A percentile compares a stretch with the other conserved stretches of the same genome.
These are phyloP conservation scores for Dolichoris vasculosae DNA, from an alignment of 1,140 invertebrate genomes.

Conservation along the genomic window DNA sequence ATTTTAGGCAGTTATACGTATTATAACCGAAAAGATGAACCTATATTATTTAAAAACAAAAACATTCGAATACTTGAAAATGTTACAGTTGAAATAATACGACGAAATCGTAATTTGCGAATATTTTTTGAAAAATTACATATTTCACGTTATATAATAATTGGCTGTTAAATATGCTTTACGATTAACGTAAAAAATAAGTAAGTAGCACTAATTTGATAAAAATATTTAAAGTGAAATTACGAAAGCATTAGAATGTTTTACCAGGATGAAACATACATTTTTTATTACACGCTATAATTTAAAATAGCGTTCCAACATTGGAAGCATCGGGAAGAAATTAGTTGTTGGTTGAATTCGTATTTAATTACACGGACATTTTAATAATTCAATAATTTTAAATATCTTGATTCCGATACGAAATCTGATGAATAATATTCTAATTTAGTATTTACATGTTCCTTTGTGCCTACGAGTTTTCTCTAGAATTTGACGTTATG, in stretches of 20 bases:
- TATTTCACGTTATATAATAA: not conserved
- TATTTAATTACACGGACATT: not conserved
- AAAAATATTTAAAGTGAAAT: not conserved
- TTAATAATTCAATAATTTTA: not conserved
- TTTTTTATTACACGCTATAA: not conserved
- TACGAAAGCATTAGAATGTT: not conserved
- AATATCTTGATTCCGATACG: not conserved
- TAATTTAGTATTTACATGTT: too few species aligned
- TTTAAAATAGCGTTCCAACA: conserved; percentile 12
- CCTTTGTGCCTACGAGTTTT: too few species aligned
- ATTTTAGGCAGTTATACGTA: too few species aligned
- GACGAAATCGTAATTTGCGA: not conserved
- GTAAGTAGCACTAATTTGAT: not conserved
- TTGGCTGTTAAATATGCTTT: not conserved
- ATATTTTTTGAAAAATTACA: not conserved
- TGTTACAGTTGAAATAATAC: not conserved
- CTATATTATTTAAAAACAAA: too few species aligned
- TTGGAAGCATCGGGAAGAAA: not conserved
- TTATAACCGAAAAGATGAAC: too few species aligned
- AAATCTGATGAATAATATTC: not conserved
- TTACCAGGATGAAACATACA: not conserved
- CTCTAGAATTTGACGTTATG: not conserved
- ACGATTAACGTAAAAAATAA: not conserved
- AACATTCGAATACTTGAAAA: not conserved
- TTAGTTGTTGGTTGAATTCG: not conserved